Percentiles rank a stretch among this genome's conserved stretches.
Conservation (phyloP, 2,888 invertebrate genomes). For the Iselma pallidipennis region DNA sequence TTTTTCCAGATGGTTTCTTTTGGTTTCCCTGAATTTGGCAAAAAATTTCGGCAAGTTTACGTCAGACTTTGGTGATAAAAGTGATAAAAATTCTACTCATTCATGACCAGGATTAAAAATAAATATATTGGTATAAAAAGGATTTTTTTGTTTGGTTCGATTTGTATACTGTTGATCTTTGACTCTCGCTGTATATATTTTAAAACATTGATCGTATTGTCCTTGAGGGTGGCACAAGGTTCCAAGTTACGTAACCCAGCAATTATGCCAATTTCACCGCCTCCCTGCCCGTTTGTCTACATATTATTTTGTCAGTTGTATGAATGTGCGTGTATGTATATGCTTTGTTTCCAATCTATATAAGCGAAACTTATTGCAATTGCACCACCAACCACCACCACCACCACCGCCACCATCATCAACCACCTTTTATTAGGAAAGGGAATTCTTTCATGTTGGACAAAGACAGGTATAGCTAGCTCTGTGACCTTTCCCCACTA, state of each 20-base stretch:
- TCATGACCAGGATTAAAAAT: neutral
- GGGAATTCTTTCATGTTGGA: slow-evolving; percentile 12
- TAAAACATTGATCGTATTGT: neutral
- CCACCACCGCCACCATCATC: no score
- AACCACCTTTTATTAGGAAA: neutral
- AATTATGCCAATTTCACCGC: neutral
- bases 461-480: slow-evolving; percentile 5
- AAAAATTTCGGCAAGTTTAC: neutral
- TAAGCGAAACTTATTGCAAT: slow-evolving; percentile 13
- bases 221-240: slow-evolving; percentile 8
- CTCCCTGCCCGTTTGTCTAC: no score
- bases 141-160: neutral
- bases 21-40: no score
- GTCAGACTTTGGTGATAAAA: neutral
- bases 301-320: no score
- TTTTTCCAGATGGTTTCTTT: no score
- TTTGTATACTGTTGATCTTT: neutral
- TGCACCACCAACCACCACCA: no score
- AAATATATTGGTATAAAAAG: neutral
- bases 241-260: neutral
- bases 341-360: neutral
- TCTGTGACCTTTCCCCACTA: slow-evolving; percentile 52
- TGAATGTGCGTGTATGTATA: no score
- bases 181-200: no score
- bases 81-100: neutral